These are phyloP conservation scores for Tanypteryx hageni DNA, from an alignment of 2,888 invertebrate species.

Conservation along the genomic window DNA sequence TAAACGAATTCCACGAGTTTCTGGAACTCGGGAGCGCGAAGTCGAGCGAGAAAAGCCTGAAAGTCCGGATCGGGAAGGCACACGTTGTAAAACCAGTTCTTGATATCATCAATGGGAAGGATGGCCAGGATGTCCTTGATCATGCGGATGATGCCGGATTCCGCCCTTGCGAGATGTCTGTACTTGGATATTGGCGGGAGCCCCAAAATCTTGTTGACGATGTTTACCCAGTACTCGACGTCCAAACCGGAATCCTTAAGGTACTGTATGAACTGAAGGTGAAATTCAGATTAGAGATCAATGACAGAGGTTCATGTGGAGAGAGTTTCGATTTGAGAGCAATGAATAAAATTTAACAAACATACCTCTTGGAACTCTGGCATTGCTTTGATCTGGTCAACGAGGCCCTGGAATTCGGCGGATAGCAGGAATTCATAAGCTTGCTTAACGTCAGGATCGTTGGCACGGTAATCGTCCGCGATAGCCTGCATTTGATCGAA, in stretches of 20 bases:
- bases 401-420: neutral
- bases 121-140: conserved; percentile 70
- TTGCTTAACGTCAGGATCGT: conserved; percentile 26
- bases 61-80: conserved; percentile 26
- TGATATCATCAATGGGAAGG: conserved; percentile 71
- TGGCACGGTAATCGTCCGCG: neutral
- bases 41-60: neutral
- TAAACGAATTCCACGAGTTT: neutral
- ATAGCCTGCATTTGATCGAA: neutral
- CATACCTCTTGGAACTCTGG: conserved; percentile 21
- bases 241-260: conserved; percentile 71
- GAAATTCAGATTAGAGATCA: neutral
- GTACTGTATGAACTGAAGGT: conserved; percentile 69
- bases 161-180: neutral
- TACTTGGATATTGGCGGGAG: conserved; percentile 67
- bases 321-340: neutral
- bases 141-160: conserved; percentile 68
- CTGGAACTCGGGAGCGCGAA: conserved; percentile 19
- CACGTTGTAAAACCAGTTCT: conserved; percentile 69
- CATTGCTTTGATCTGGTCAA: neutral
- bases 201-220: conserved; percentile 69
- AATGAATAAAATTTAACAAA: neutral
- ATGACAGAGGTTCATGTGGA: neutral
- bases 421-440: neutral
- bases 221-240: conserved; percentile 69